Conservation (phyloP, 2,888 invertebrate genomes). For the Blastobasis lacticolella region DNA sequence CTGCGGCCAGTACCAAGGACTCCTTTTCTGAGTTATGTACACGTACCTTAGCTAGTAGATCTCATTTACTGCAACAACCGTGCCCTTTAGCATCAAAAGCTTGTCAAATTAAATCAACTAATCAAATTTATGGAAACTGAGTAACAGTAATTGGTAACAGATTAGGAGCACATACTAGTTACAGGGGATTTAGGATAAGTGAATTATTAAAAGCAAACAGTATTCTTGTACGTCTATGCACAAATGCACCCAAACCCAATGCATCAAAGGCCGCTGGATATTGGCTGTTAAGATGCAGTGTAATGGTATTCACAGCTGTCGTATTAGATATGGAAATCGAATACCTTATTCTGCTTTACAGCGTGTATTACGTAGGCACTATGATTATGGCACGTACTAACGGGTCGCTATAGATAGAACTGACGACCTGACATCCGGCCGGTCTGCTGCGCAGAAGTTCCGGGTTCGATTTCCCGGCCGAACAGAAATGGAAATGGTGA, state of each 20-base stretch:
- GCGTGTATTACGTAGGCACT: constrained; percentile 52
- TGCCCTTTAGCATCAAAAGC: too few species aligned
- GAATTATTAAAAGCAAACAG: constrained; percentile 43
- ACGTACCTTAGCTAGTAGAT: too few species aligned
- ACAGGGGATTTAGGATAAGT: constrained; percentile 37
- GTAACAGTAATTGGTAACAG: constrained; percentile 20
- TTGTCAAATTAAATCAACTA: too few species aligned
- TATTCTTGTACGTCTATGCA: constrained; percentile 38
- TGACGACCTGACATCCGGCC: too few species aligned
- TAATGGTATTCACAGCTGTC: constrained; percentile 98
- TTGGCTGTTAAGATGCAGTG: constrained; percentile 96
- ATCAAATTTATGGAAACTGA: constrained; percentile 5
- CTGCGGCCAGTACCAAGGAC: too few species aligned
- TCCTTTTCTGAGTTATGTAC: too few species aligned
- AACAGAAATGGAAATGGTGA: too few species aligned
- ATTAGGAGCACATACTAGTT: constrained; percentile 20
- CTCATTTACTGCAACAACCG: too few species aligned
- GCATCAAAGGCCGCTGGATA: constrained; percentile 82
- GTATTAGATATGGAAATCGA: constrained; percentile 83
- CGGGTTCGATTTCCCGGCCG: too few species aligned
- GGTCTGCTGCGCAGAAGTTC: too few species aligned
- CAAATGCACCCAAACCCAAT: constrained; percentile 60
- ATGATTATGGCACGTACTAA: constrained; percentile 43
- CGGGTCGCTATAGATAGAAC: constrained; percentile 37
- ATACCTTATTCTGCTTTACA: constrained; percentile 51